Percentiles rank a stretch among this genome's conserved stretches.
phyloP scores from a whole-genome alignment of 2,888 invertebrate genomes.

The Melitaea athalia region DNA sequence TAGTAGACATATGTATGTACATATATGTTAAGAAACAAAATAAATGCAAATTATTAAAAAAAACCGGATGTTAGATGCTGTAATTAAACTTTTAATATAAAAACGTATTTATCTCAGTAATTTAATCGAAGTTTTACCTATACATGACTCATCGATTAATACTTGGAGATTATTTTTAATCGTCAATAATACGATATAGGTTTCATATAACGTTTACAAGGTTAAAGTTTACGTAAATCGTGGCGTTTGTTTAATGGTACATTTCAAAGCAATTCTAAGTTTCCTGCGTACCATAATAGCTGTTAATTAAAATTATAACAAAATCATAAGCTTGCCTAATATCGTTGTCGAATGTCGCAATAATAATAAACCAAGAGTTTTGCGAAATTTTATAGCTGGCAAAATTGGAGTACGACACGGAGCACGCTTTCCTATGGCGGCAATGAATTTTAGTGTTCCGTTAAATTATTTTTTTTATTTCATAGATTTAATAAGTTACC shows the following conservation, averaged over 20 bases:
- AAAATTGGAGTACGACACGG: conserved; percentile 58
- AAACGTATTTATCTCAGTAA: background rate
- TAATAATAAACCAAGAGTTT: conserved; percentile 44
- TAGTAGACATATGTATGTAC: no score
- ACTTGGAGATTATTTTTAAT: background rate
- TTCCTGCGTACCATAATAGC: conserved; percentile 15
- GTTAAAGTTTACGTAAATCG: background rate
- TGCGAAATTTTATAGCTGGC: conserved; percentile 62
- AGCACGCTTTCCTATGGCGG: conserved; percentile 60
- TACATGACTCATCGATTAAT: background rate
- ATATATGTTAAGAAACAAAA: background rate
- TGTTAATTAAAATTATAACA: conserved; percentile 29
- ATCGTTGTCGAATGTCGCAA: conserved; percentile 31
- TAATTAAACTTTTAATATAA: no score
- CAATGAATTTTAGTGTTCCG: conserved; percentile 61
- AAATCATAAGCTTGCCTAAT: conserved; percentile 31
- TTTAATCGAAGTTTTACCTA: background rate
- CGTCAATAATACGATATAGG: background rate
- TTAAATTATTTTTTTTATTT: conserved; percentile 14
- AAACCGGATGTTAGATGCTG: background rate
- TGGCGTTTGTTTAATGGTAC: conserved; percentile 3
- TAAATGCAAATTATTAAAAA: background rate
- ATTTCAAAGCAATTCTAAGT: conserved; percentile 16
- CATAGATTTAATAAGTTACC: conserved; percentile 23
- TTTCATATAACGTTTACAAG: background rate